Conservation (phyloP, 2,113 vertebrate species). For the Microtus ochrogaster region DNA sequence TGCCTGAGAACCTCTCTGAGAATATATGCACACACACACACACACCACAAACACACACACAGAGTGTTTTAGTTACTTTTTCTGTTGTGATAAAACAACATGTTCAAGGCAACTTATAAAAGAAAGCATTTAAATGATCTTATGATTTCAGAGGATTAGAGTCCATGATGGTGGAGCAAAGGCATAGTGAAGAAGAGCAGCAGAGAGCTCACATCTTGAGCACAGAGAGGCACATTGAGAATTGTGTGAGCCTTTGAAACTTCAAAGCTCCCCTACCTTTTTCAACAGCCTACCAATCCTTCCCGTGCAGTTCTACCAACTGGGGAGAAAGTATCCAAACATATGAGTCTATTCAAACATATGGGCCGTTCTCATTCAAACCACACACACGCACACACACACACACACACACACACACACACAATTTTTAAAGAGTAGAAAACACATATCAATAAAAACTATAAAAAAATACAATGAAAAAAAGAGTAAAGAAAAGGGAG, state of each 20-base stretch:
- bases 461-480: too few species aligned
- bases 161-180: not conserved
- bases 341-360: not conserved
- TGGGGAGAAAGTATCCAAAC: not conserved
- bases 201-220: not conserved
- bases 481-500: not conserved
- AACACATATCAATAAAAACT: not conserved
- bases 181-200: not conserved
- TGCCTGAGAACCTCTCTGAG: not conserved
- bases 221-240: not conserved
- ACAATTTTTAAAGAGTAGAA: not conserved
- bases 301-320: not conserved
- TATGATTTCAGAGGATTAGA: not conserved
- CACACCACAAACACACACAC: not conserved
- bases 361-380: not conserved
- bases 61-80: not conserved
- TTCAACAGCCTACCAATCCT: not conserved
- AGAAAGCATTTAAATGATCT: not conserved
- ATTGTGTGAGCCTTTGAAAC: not conserved
- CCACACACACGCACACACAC: not conserved
- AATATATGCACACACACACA: not conserved
- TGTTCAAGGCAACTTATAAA: not conserved
- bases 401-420: not conserved
- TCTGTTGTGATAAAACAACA: not conserved
- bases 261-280: not conserved